These are phyloP conservation scores for Platyscapa corneri DNA, from an alignment of 1,140 invertebrate species.

Conservation along the genomic window DNA sequence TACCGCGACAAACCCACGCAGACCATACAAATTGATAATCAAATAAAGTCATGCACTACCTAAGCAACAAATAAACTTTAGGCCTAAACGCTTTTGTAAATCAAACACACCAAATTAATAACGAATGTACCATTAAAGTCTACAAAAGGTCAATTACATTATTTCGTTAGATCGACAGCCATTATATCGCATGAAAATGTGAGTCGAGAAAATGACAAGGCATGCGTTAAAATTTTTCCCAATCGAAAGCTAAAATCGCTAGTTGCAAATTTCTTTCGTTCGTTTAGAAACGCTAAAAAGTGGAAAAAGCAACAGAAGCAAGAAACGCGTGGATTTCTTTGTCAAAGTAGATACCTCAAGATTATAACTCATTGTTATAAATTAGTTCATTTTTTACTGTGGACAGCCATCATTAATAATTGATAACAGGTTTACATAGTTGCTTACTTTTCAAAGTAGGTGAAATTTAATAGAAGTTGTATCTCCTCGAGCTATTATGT, in stretches of 20 bases:
- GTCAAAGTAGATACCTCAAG: background rate
- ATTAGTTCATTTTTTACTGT: background rate
- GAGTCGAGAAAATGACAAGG: no score
- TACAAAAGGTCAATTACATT: no score
- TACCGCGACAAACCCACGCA: background rate
- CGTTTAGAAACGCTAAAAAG: background rate
- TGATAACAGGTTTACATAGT: constrained; percentile 2
- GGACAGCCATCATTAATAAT: constrained; percentile 3
- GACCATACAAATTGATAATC: no score
- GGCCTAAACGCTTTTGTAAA: no score
- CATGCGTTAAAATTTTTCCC: no score
- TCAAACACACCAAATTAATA: no score
- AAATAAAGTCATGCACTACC: background rate
- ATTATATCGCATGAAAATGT: no score
- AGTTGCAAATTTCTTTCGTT: background rate
- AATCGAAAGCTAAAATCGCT: background rate
- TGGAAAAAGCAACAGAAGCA: background rate
- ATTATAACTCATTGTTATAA: background rate
- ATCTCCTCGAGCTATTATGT: constrained; percentile 20
- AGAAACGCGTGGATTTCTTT: background rate
- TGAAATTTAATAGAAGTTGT: constrained; percentile 5
- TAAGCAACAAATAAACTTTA: background rate
- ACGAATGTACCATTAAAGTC: no score
- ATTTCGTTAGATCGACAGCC: no score
- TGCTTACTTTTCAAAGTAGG: constrained; percentile 6